phyloP scores from a whole-genome alignment of 2,113 vertebrate genomes.

The Nymphicus hollandicus region DNA sequence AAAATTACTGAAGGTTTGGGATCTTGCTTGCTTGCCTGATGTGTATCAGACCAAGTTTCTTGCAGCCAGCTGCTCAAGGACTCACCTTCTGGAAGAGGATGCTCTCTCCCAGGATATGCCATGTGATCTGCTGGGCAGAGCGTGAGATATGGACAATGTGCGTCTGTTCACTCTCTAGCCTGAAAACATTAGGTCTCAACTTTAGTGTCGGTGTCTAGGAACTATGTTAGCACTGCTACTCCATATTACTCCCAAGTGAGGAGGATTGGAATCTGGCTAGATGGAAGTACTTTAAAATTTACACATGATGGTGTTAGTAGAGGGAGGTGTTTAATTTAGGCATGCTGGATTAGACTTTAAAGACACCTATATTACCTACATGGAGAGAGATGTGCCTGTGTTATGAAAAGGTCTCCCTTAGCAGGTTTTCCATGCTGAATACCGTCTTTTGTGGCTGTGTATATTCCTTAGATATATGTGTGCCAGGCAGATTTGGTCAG shows the following conservation, averaged over 20 bases:
- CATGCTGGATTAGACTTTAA: not conserved
- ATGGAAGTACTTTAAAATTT: not conserved
- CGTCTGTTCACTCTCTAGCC: not conserved
- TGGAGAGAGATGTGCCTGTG: not conserved
- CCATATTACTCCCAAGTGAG: not conserved
- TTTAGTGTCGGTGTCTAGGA: not conserved
- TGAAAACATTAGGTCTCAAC: not conserved
- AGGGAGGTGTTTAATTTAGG: not conserved
- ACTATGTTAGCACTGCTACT: not conserved
- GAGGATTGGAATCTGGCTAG: not conserved
- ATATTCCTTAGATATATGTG: not conserved
- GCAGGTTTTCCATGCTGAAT: not conserved
- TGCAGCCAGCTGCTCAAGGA: not conserved
- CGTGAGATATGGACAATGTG: not conserved
- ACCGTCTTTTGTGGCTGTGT: not conserved
- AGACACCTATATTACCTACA: not conserved
- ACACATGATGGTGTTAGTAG: not conserved
- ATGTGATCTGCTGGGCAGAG: fast-evolving
- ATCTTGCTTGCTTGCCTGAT: not conserved
- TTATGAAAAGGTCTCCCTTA: not conserved
- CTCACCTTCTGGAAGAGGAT: not conserved
- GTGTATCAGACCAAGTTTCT: not conserved
- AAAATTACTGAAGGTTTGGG: not conserved
- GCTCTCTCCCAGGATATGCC: not conserved
- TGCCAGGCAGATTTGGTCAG: not conserved